These are phyloP conservation scores for Eristalis arbustorum DNA, from an alignment of 2,888 invertebrate genomes.

Conservation along the genomic window DNA sequence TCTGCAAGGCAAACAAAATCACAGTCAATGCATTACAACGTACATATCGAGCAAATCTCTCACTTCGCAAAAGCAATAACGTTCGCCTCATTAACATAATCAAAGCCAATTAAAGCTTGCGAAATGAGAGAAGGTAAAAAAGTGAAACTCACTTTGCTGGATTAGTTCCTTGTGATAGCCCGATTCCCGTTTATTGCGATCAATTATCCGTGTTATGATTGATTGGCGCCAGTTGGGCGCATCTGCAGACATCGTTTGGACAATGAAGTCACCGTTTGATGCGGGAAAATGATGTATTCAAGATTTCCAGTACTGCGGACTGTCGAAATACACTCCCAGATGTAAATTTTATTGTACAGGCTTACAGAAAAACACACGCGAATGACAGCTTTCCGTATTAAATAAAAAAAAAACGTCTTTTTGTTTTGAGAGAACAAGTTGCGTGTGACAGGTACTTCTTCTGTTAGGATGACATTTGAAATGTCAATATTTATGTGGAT, in stretches of 20 bases:
- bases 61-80: neutral
- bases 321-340: slow-evolving; percentile 39
- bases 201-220: slow-evolving; percentile 86
- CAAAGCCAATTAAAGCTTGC: slow-evolving; percentile 27
- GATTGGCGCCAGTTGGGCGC: slow-evolving; percentile 85
- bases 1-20: slow-evolving; percentile 82
- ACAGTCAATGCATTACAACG: neutral
- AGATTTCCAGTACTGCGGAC: neutral
- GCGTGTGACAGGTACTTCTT: slow-evolving; percentile 35
- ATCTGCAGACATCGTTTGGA: slow-evolving; percentile 76
- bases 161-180: slow-evolving; percentile 90
- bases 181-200: slow-evolving; percentile 88
- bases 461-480: slow-evolving; percentile 37
- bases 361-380: slow-evolving; percentile 53
- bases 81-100: slow-evolving; percentile 61
- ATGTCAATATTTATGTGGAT: slow-evolving; percentile 57
- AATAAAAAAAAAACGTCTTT: slow-evolving; percentile 45
- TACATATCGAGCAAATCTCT: neutral
- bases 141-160: slow-evolving; percentile 86
- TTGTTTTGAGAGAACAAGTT: slow-evolving; percentile 66
- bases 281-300: neutral
- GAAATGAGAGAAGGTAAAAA: neutral
- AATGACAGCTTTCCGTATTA: slow-evolving; percentile 57
- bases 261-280: slow-evolving; percentile 19
- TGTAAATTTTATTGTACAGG: slow-evolving; percentile 36